Evolutionary conservation across 2,888 invertebrate genomes (phyloP).

Genomic region (Leptarthrus brevirostris): DNA sequence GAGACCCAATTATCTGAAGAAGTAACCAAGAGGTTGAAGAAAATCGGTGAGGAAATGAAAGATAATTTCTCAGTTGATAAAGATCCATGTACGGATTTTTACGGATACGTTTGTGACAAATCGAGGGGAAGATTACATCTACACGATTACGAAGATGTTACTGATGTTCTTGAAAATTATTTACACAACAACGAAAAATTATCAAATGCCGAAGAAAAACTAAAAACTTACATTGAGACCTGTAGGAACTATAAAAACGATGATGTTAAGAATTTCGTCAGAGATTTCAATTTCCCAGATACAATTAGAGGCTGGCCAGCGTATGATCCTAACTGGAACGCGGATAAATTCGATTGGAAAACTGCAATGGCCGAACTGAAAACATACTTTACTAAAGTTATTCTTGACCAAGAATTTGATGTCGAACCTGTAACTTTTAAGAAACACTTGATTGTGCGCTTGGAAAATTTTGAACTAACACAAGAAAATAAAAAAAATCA

Average conservation of each 20-base stretch:
- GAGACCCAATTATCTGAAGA: neutral
- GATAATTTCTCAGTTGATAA: neutral
- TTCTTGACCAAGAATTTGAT: neutral
- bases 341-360: slow-evolving; percentile 1
- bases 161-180: neutral
- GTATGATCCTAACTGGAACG: neutral
- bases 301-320: slow-evolving; percentile 9
- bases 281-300: neutral
- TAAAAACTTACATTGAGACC: neutral
- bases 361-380: slow-evolving; percentile 1
- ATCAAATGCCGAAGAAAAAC: neutral
- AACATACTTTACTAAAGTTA: neutral
- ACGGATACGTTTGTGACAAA: neutral
- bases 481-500: neutral
- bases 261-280: neutral
- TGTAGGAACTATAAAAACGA: neutral
- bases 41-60: neutral
- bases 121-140: neutral
- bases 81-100: neutral
- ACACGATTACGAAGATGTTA: neutral
- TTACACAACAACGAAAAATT: neutral
- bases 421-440: neutral
- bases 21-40: neutral
- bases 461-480: neutral
- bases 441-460: neutral